These are phyloP conservation scores for Leptopilina drosophilae DNA, from an alignment of 2,888 invertebrate genomes.

Conservation along the genomic window DNA sequence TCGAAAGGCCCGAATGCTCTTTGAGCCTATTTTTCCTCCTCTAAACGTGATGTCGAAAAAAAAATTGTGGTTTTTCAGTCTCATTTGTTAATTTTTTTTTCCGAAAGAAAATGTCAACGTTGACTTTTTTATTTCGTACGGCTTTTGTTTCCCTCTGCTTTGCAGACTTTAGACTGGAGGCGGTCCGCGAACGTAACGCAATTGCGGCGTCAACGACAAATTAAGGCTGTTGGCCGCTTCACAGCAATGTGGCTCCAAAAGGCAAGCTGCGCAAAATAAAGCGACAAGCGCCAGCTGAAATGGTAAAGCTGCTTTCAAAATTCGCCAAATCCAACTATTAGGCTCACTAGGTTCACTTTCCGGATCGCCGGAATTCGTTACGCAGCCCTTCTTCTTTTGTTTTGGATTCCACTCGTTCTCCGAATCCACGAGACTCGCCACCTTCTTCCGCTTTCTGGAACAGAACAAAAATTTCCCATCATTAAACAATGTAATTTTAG, in stretches of 20 bases:
- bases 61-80: conserved; percentile 20
- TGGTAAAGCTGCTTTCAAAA: conserved; percentile 85
- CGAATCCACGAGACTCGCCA: conserved; percentile 47
- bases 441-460: conserved; percentile 68
- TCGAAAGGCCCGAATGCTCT: background rate
- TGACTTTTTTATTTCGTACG: conserved; percentile 20
- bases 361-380: conserved; percentile 78
- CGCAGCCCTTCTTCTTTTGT: conserved; percentile 58
- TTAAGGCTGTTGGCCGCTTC: conserved; percentile 87
- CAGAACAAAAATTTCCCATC: conserved; percentile 29
- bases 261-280: conserved; percentile 85
- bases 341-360: conserved; percentile 79
- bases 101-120: background rate
- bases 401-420: conserved; percentile 43
- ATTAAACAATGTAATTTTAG: background rate
- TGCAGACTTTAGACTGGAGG: conserved; percentile 82
- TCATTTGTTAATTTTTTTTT: background rate
- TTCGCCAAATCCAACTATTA: conserved; percentile 84
- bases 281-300: conserved; percentile 87
- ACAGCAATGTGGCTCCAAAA: conserved; percentile 87
- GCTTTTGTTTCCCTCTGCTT: background rate
- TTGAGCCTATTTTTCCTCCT: conserved; percentile 4
- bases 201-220: conserved; percentile 87
- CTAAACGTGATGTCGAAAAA: background rate
- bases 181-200: conserved; percentile 89